A percentile compares a stretch with the other conserved stretches of the same genome.
phyloP scores from a whole-genome alignment of 92 coral and sea anemone genomes.

The Actinostola sp. region DNA sequence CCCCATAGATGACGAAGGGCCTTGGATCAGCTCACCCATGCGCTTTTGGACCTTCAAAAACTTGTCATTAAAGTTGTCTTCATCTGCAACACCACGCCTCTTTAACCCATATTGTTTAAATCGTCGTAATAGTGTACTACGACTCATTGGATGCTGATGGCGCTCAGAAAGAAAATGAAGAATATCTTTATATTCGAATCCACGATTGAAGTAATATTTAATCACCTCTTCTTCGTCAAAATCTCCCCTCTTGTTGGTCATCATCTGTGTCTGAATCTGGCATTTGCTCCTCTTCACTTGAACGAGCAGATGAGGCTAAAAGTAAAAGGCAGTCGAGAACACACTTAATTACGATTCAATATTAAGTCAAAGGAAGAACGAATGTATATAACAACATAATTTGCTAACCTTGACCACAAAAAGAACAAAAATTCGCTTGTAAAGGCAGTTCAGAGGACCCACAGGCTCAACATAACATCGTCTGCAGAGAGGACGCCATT shows the following conservation, averaged over 20 bases:
- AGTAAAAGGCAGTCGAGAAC: conserved; percentile 10
- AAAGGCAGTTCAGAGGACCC: not conserved
- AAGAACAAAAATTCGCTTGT: conserved; percentile 1
- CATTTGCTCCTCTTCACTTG: not conserved
- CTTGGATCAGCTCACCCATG: conserved; percentile 20
- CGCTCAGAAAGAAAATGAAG: conserved; percentile 13
- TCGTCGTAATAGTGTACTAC: conserved; percentile 2
- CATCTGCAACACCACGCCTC: conserved; percentile 16
- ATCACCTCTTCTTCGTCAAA: conserved; percentile 19
- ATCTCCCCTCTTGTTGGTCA: not conserved
- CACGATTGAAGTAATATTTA: conserved; percentile 11
- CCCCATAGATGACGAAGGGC: conserved; percentile 16
- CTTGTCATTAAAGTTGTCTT: not conserved
- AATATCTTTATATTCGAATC: conserved; percentile 17
- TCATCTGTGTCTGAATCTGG: not conserved
- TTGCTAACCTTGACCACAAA: conserved; percentile 13
- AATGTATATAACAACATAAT: not conserved
- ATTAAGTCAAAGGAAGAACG: not conserved
- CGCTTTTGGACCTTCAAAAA: conserved; percentile 8
- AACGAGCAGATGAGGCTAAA: conserved; percentile 3
- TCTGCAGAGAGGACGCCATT: conserved; percentile 11
- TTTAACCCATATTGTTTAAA: conserved; percentile 18
- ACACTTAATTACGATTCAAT: not conserved
- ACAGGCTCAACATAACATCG: conserved; percentile 1
- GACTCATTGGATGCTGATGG: conserved; percentile 16